These are phyloP conservation scores for Gymnothorax javanicus DNA, from an alignment of 2,797 vertebrate genomes.

Conservation along the genomic window DNA sequence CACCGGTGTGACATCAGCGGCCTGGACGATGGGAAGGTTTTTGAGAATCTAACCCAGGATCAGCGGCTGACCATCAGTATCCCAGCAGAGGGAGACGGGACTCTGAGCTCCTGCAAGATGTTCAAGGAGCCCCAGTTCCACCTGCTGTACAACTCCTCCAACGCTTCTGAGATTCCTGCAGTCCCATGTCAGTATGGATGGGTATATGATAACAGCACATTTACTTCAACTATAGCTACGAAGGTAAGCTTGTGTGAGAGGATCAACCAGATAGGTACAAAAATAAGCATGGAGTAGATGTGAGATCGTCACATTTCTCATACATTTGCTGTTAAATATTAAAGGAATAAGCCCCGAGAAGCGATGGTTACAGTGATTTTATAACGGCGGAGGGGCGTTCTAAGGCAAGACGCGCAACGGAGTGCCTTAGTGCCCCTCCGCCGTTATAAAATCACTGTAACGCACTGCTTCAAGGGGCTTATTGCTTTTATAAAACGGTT, in stretches of 20 bases:
- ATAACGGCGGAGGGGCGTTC: too few relatives aligned
- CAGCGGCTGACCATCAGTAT: constrained; percentile 71
- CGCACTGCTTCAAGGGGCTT: too few relatives aligned
- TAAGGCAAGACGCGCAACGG: too few relatives aligned
- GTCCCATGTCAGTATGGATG: constrained; percentile 80
- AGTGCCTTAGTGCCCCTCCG: too few relatives aligned
- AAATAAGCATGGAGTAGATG: too few relatives aligned
- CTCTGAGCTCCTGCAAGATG: constrained; percentile 78
- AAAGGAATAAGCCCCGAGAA: too few relatives aligned
- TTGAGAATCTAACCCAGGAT: constrained; percentile 74
- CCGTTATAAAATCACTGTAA: too few relatives aligned
- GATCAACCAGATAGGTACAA: neutral
- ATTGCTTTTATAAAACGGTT: too few relatives aligned
- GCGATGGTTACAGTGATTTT: too few relatives aligned
- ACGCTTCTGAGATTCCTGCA: constrained; percentile 27
- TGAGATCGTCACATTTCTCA: neutral
- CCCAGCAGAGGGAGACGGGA: constrained; percentile 74
- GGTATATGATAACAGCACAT: constrained; percentile 81
- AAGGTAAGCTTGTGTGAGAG: constrained; percentile 71
- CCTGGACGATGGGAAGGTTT: constrained; percentile 53
- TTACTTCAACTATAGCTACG: constrained; percentile 83
- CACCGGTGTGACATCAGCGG: constrained; percentile 79
- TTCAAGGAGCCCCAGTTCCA: constrained; percentile 72
- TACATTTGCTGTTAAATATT: neutral
- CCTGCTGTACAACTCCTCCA: constrained; percentile 62